Conservation (phyloP, 2,888 invertebrate species). For the Camptogramma bilineatum region DNA sequence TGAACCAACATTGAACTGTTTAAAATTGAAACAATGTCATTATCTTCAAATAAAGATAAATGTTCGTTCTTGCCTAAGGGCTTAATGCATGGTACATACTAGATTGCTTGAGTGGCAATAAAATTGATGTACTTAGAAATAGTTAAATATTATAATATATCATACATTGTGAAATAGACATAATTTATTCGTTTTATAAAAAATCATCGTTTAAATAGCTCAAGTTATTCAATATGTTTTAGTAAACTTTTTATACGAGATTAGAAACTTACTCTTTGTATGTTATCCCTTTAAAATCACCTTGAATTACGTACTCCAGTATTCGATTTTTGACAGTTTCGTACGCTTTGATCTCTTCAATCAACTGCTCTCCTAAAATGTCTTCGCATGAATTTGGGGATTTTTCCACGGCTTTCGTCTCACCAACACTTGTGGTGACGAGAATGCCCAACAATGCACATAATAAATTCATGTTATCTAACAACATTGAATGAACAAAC, state of each 20-base stretch:
- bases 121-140: too few relatives aligned
- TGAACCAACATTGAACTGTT: neutral
- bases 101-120: too few relatives aligned
- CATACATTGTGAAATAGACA: neutral
- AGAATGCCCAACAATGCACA: constrained; percentile 52
- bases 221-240: too few relatives aligned
- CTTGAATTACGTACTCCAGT: constrained; percentile 77
- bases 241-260: too few relatives aligned
- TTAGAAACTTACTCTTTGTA: constrained; percentile 78
- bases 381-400: constrained; percentile 59
- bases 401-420: constrained; percentile 60
- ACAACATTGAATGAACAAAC: neutral
- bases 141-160: too few relatives aligned
- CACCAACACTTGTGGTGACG: constrained; percentile 53
- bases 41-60: neutral
- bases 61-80: neutral
- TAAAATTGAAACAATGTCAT: neutral
- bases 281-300: constrained; percentile 84
- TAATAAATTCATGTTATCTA: constrained; percentile 55
- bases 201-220: too few relatives aligned
- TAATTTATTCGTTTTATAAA: too few relatives aligned
- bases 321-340: constrained; percentile 79
- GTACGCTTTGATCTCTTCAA: constrained; percentile 87
- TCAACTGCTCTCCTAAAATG: constrained; percentile 74
- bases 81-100: too few relatives aligned